Evolutionary conservation across 2,797 vertebrate genomes (phyloP).

Genomic region (Synanceia verrucosa): DNA sequence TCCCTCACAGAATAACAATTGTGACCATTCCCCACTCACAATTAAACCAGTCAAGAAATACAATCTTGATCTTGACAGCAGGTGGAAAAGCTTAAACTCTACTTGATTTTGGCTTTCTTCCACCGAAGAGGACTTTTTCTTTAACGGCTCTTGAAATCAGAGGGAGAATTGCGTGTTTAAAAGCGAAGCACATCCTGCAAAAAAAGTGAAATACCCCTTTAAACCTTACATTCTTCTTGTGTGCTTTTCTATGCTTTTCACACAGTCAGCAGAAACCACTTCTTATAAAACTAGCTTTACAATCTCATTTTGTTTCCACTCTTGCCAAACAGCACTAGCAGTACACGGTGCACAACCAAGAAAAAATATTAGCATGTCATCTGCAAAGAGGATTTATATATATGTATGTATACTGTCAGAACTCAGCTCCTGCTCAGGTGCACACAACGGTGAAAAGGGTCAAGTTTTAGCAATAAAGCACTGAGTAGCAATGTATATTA

Average conservation of each 20-base stretch:
- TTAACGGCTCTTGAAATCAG: conserved; percentile 6
- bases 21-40: conserved; percentile 13
- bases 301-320: conserved; percentile 55
- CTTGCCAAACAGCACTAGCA: conserved; percentile 35
- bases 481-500: conserved; percentile 44
- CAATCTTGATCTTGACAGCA: conserved; percentile 15
- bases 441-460: conserved; percentile 50
- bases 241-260: conserved; percentile 59
- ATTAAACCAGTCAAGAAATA: conserved; percentile 8
- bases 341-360: conserved; percentile 36
- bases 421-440: conserved; percentile 37
- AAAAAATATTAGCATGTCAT: conserved; percentile 63
- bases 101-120: neutral
- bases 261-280: conserved; percentile 48
- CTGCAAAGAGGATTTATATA: conserved; percentile 55
- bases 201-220: conserved; percentile 47
- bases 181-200: conserved; percentile 39
- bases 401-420: conserved; percentile 39
- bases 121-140: neutral
- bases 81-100: conserved; percentile 3
- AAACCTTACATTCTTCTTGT: conserved; percentile 74
- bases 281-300: conserved; percentile 61
- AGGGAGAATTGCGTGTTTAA: conserved; percentile 30
- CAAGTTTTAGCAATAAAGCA: conserved; percentile 60
- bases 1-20: conserved; percentile 9